These are phyloP conservation scores for Sinelater perroti DNA, from an alignment of 2,888 invertebrate genomes.

Conservation along the genomic window DNA sequence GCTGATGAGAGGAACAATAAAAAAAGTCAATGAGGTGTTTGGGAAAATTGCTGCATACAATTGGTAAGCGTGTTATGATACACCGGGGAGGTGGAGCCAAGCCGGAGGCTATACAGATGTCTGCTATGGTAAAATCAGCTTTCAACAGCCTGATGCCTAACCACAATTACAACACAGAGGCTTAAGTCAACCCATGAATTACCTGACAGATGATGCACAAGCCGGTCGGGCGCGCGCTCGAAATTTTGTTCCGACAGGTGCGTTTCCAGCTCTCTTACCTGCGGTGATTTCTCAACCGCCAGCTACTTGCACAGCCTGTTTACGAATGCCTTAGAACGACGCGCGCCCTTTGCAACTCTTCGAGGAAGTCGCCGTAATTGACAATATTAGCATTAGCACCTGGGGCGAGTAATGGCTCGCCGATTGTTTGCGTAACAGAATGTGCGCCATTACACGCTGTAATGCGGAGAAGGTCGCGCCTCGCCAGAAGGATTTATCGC, in stretches of 20 bases:
- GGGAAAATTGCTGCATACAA: constrained; percentile 16
- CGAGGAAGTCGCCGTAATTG: background rate
- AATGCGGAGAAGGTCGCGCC: background rate
- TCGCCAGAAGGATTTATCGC: background rate
- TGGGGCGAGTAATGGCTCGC: background rate
- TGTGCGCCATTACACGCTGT: background rate
- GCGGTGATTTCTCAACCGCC: background rate
- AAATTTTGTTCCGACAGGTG: constrained; percentile 10
- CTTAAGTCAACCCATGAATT: constrained; percentile 9
- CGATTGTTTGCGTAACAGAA: background rate
- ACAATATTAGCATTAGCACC: background rate
- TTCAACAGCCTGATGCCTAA: constrained; percentile 1
- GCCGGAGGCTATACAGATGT: background rate
- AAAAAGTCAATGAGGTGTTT: constrained; percentile 28
- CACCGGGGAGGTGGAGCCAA: background rate
- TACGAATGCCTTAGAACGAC: background rate
- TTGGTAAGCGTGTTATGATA: constrained; percentile 16
- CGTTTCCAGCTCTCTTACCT: background rate
- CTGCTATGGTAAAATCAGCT: background rate
- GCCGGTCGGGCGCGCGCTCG: background rate
- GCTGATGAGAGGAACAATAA: constrained; percentile 21
- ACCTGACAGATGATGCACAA: background rate
- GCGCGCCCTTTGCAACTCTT: background rate
- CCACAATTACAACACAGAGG: constrained; percentile 1
- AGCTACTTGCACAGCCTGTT: background rate